These are phyloP conservation scores for Sciurus niger DNA, from an alignment of 2,113 vertebrate species.

Conservation along the genomic window DNA sequence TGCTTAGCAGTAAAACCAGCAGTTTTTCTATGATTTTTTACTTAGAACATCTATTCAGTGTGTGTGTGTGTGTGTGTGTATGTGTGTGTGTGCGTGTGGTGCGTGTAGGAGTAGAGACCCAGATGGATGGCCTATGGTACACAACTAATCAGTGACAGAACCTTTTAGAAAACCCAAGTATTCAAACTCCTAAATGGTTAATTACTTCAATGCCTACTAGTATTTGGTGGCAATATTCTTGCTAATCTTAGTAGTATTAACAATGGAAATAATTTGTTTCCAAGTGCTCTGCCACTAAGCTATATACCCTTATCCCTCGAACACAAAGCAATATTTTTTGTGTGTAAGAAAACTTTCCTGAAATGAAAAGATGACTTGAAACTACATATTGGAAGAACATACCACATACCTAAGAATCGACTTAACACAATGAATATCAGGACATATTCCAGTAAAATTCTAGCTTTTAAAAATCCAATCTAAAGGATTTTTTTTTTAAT, in stretches of 20 bases:
- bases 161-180: neutral
- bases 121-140: neutral
- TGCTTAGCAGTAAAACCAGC: neutral
- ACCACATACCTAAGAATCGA: neutral
- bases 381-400: neutral
- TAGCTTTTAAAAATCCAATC: neutral
- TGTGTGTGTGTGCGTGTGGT: neutral
- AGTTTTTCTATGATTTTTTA: neutral
- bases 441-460: neutral
- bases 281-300: neutral
- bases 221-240: neutral
- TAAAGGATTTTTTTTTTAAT: neutral
- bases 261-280: neutral
- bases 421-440: neutral
- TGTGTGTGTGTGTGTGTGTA: neutral
- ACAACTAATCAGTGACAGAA: neutral
- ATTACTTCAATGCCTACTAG: neutral
- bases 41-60: neutral
- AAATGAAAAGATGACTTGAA: slow-evolving; percentile 17
- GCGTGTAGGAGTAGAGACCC: neutral
- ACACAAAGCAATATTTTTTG: neutral
- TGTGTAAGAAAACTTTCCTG: neutral
- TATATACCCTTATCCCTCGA: neutral
- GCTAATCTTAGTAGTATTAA: neutral
- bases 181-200: neutral